phyloP scores from a whole-genome alignment of 1,140 invertebrate species.

The Drosophila equinoxialis region DNA sequence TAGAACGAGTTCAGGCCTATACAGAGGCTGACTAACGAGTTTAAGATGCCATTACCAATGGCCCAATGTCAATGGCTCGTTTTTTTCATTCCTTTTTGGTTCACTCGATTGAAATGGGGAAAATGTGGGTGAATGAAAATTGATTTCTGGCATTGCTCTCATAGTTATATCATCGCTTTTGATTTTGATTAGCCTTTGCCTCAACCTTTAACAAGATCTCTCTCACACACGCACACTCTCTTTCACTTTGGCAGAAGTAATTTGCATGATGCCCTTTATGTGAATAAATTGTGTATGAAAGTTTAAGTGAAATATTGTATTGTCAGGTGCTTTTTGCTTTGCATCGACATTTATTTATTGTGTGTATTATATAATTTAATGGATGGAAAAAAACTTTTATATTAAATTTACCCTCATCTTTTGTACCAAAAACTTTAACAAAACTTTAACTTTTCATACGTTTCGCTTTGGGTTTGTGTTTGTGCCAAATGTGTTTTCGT shows the following conservation, averaged over 20 bases:
- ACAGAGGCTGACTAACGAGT: background rate
- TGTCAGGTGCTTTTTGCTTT: background rate
- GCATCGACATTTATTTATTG: conserved; percentile 1
- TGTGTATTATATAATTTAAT: conserved; percentile 3
- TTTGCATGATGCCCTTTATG: background rate
- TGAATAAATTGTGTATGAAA: background rate
- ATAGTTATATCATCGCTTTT: background rate
- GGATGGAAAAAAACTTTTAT: background rate
- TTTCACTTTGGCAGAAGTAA: background rate
- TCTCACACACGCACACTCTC: too few relatives aligned
- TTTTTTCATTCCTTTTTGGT: too few relatives aligned
- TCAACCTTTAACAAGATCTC: conserved; percentile 4
- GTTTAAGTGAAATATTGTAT: background rate
- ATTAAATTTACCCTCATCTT: background rate
- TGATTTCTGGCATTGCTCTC: background rate
- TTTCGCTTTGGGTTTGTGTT: background rate
- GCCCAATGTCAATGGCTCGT: background rate
- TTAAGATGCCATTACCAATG: conserved; percentile 2
- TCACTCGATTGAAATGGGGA: background rate
- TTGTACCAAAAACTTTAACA: background rate
- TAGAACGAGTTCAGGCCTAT: background rate
- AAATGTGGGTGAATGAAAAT: conserved; percentile 3
- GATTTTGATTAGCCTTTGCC: conserved; percentile 1
- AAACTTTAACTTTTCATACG: background rate
- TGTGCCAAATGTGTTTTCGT: background rate